Percentiles rank a stretch among this genome's conserved stretches.
Evolutionary conservation across 2,113 vertebrate species (phyloP).

Genomic region (Nettapus auritus): DNA sequence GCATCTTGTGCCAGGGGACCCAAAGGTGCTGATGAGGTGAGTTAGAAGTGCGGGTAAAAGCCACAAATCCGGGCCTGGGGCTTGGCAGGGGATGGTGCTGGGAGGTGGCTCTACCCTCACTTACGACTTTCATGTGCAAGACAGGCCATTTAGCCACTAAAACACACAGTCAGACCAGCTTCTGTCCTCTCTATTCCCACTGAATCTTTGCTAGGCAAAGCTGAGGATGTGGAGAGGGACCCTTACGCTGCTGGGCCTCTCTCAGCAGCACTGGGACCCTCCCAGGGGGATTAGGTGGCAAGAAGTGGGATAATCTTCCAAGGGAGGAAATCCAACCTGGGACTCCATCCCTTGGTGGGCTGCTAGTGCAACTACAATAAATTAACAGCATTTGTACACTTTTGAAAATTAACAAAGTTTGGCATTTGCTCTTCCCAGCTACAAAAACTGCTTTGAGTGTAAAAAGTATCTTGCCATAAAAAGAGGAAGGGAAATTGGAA

Average conservation of each 20-base stretch:
- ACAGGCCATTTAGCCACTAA: neutral
- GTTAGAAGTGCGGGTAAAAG: neutral
- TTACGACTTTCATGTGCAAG: neutral
- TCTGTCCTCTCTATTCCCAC: neutral
- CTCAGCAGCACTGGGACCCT: neutral
- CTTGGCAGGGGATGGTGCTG: neutral
- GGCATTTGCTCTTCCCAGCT: neutral
- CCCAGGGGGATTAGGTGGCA: neutral
- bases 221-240: neutral
- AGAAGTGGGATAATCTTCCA: neutral
- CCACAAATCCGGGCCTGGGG: rapidly evolving
- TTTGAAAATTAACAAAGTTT: neutral
- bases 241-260: neutral
- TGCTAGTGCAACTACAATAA: neutral
- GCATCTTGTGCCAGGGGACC: neutral
- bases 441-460: neutral
- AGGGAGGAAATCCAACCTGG: neutral
- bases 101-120: neutral
- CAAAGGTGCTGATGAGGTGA: neutral
- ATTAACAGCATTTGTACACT: neutral
- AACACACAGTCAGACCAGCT: neutral
- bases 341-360: neutral
- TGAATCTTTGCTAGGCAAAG: neutral
- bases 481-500: neutral
- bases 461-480: neutral